Evolutionary conservation across 2,797 vertebrate species (phyloP), one percentile per base, ranked within the genome.

Genomic region (Oreonectes daqikongensis): DNA sequence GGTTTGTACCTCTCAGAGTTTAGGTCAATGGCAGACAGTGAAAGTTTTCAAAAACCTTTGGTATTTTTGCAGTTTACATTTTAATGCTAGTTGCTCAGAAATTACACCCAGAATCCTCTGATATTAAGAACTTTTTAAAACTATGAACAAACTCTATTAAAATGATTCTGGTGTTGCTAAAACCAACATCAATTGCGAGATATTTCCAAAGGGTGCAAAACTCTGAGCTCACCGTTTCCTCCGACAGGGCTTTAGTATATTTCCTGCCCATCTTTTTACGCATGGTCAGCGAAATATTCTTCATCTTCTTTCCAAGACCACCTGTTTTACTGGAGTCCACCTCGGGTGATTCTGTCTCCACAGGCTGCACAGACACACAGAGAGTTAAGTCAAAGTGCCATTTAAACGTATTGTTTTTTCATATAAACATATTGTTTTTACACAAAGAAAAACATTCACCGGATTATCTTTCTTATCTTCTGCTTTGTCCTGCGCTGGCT

Each of bases 261-360:
- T 93, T 94, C 87, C 87, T 92, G 28, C 91, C 90, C 88, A 92
- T 94, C 90, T 92, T 95, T 82, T 91, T 95, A 88, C 89, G 93
- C 95, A 95, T 94, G 53, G 91, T 93, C 81, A 93, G 88, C 5
- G 94, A 92, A 82, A 93, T 94, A 75, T 87, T 90, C 82, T 93
- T 93, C 89, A 90, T 92, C 85, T 94, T 94, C 87, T 91, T 93
- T 28, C 92, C 88, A 48, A 92, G 70, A 70, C 90, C 87, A 72
- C 88, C 90, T 86, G 50, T 53, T 78, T 74, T 79, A 75, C 46
- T 78, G 57, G 84, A 63, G 38, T 93, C 90, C 79, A 84, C 85
- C 83, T 92, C 93, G 76, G 80, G 86, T 74, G 81, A 81, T 77
- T 93, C 88, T 30, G 80, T 81, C 63, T 94, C 90, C 32, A 66